Percentiles rank a stretch among this genome's conserved stretches.
phyloP scores from a whole-genome alignment of 2,888 invertebrate genomes.

The Lagria hirta region DNA sequence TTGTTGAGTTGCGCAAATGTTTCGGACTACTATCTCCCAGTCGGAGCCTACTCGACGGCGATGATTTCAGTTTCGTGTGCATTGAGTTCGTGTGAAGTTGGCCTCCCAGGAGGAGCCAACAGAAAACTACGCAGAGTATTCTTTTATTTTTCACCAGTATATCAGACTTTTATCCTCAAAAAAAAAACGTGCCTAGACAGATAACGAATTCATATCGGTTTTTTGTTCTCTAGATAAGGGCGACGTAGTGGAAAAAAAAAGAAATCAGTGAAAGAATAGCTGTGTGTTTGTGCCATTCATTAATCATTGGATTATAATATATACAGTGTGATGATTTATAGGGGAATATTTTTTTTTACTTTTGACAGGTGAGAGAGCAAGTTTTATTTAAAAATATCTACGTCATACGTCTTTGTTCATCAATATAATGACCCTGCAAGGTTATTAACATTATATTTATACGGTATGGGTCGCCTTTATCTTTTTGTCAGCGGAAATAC shows the following conservation, averaged over 20 bases:
- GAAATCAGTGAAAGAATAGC: slow-evolving; percentile 7
- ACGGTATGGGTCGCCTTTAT: slow-evolving; percentile 2
- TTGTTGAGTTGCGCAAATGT: slow-evolving; percentile 20
- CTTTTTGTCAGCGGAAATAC: slow-evolving; percentile 21
- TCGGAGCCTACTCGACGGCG: slow-evolving; percentile 1
- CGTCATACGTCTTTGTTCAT: too few relatives aligned
- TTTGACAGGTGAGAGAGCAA: neutral
- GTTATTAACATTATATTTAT: slow-evolving; percentile 17
- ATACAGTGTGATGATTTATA: slow-evolving; percentile 1
- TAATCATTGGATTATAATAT: too few relatives aligned
- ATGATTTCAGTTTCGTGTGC: slow-evolving; percentile 12
- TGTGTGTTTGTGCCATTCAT: neutral
- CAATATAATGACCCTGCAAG: slow-evolving; percentile 21
- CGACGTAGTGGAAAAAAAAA: neutral
- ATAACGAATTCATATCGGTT: too few relatives aligned
- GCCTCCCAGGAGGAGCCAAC: neutral
- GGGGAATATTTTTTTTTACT: too few relatives aligned
- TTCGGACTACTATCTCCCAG: neutral
- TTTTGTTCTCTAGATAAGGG: too few relatives aligned
- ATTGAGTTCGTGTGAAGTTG: slow-evolving; percentile 2
- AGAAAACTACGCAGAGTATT: neutral
- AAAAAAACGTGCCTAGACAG: too few relatives aligned
- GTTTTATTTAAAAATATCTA: too few relatives aligned
- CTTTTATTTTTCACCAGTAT: too few relatives aligned
- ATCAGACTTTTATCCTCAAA: too few relatives aligned